Base-by-base conservation (phyloP, 2,797 vertebrate genomes). In the Acrossocheilus wenchowensis region DNA sequence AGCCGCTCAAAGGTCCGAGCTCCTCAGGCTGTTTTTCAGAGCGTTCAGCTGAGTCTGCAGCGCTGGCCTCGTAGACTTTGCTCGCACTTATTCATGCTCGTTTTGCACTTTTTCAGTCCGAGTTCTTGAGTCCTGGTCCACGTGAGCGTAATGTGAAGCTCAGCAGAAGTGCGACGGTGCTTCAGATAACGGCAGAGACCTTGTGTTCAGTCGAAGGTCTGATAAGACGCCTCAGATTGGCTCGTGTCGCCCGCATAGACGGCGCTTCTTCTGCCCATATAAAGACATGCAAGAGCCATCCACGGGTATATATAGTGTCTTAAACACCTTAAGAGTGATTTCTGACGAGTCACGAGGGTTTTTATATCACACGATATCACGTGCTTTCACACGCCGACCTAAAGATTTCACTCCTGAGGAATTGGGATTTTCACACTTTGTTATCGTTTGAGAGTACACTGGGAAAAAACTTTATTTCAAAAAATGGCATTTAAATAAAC, bases 301-400 rank as follows among this genome's bases (percentile, higher is more conserved):
- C 10, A n/a, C 1, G 82, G 85, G 85, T 94, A 93, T 93, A 94
- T 92, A 90, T 93, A 94, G 93, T 82, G n/a, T 79, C 87, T 83
- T 36, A 19, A 50, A 52, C 30, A 54, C 50, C 41, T 10, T 4
- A 5, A 62, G 10, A 62, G 60, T 60, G 54, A 64, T 57, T 48
- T 6, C 36, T 87, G 90, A 91, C 88, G 71, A 64, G 60, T 62
- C 30, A 48, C 45, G 68, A 48, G 84, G 75, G 43, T 23, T 10
- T 23, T 71, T 71, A 39, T 36, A 69, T 69, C 34, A 23, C 36
- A 71, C 6, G 0, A 10, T 69, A 39, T 19, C 19, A 19, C 30
- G 19, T 10, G 36, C 68, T 23, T 21, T 9, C 4, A 71, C 15
- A 71, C 30, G 6, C 19, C 9, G 36, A 39, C 8, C 64, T 66